Conservation (phyloP, 1,140 invertebrate genomes). For the Pseudomyrmex concolor region DNA sequence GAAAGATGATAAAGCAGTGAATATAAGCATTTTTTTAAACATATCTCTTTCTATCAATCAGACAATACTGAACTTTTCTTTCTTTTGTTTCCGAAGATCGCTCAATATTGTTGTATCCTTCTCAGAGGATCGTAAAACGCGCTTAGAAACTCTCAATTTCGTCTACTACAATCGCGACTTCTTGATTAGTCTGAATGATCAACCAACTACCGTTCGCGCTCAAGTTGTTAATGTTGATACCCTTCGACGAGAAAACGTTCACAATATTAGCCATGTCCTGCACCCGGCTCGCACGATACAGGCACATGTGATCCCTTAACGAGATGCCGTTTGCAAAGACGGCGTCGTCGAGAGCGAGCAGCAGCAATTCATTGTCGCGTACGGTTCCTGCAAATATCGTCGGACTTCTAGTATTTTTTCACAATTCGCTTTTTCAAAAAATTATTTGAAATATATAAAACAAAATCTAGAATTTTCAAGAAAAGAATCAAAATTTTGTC, state of each 20-base stretch:
- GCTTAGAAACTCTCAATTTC: constrained; percentile 75
- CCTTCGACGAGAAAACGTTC: constrained; percentile 68
- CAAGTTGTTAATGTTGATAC: constrained; percentile 73
- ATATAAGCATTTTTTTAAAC: neutral
- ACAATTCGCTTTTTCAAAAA: neutral
- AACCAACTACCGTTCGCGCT: constrained; percentile 76
- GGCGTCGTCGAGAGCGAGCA: constrained; percentile 82
- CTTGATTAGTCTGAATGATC: constrained; percentile 77
- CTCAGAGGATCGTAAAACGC: neutral
- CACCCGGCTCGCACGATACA: constrained; percentile 75
- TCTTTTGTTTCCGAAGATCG: neutral
- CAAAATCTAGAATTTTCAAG: neutral
- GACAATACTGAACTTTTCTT: constrained; percentile 50
- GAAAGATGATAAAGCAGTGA: neutral
- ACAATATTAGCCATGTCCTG: constrained; percentile 77
- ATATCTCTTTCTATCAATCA: neutral
- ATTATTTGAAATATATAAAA: neutral
- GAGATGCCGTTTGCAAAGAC: constrained; percentile 78
- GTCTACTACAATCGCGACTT: constrained; percentile 70
- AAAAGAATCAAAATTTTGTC: neutral
- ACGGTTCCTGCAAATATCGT: constrained; percentile 78
- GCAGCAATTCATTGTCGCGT: constrained; percentile 74
- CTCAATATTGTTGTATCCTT: neutral
- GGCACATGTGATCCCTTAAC: constrained; percentile 76
- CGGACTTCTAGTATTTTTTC: neutral